Conservation (phyloP, 2,113 vertebrate genomes). For the Neolamprologus devosi region DNA sequence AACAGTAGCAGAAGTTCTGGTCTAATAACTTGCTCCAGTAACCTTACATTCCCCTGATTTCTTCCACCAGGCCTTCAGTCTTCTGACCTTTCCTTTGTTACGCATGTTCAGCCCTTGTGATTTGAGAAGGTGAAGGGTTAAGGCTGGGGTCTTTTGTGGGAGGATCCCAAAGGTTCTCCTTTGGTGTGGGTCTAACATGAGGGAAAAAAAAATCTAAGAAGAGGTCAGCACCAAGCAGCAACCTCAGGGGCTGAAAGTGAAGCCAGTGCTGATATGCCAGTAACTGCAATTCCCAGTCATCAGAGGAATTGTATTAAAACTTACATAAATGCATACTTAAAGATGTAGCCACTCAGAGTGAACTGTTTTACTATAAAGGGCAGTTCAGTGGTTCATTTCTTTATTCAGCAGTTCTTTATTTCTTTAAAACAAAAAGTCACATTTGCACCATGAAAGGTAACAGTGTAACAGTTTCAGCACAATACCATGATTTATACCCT, state of each 20-base stretch:
- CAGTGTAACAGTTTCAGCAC: background rate
- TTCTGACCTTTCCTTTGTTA: background rate
- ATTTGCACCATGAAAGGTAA: background rate
- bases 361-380: background rate
- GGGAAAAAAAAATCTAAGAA: background rate
- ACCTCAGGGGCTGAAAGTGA: background rate
- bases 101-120: background rate
- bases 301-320: background rate
- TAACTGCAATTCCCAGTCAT: background rate
- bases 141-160: background rate
- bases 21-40: background rate
- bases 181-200: background rate
- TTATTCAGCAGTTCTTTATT: background rate
- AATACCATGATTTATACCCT: background rate
- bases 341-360: background rate
- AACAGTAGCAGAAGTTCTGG: background rate
- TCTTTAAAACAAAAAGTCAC: background rate
- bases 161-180: slow-evolving; percentile 1
- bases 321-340: background rate
- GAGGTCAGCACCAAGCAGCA: background rate
- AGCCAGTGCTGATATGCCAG: background rate
- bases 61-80: background rate
- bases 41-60: background rate
- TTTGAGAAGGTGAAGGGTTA: slow-evolving; percentile 2
- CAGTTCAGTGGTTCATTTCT: background rate